Conservation (phyloP, 2,797 vertebrate genomes). For the Lepidocolaptes lacrymiger region DNA sequence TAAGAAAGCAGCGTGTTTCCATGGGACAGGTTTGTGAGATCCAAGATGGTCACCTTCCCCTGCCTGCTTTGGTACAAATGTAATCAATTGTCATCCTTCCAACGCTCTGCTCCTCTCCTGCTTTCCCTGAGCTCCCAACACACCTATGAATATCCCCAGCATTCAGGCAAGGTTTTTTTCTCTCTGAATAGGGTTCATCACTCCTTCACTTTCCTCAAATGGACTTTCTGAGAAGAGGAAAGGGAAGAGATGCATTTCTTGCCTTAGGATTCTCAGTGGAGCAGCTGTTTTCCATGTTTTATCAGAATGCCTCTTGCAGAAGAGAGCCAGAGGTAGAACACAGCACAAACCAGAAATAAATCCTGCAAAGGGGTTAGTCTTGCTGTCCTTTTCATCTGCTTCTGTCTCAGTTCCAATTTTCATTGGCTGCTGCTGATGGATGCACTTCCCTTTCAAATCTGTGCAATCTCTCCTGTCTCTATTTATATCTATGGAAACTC, state of each 20-base stretch:
- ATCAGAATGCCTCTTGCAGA: not conserved
- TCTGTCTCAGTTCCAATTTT: constrained; percentile 20
- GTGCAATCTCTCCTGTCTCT: not conserved
- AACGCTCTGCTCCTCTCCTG: not conserved
- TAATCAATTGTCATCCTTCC: not conserved
- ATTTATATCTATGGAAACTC: not conserved
- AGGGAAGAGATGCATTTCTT: not conserved
- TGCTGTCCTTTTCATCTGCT: not conserved
- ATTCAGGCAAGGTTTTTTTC: not conserved
- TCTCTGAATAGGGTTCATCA: not conserved
- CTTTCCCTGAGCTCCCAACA: not conserved
- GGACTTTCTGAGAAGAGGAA: not conserved
- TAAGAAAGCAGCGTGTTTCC: not conserved
- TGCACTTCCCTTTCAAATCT: not conserved
- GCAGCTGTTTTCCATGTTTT: not conserved
- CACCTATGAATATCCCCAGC: not conserved
- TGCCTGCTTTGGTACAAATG: not conserved
- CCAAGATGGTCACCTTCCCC: not conserved
- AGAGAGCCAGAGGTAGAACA: not conserved
- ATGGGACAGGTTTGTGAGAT: not conserved
- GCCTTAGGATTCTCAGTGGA: not conserved
- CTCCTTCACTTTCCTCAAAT: not conserved
- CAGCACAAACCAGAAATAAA: not conserved
- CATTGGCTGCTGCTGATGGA: not conserved
- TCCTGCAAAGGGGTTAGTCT: not conserved